Evolutionary conservation across 64 coral and sea anemone species (phyloP).

Genomic region (Platygyra sinensis): DNA sequence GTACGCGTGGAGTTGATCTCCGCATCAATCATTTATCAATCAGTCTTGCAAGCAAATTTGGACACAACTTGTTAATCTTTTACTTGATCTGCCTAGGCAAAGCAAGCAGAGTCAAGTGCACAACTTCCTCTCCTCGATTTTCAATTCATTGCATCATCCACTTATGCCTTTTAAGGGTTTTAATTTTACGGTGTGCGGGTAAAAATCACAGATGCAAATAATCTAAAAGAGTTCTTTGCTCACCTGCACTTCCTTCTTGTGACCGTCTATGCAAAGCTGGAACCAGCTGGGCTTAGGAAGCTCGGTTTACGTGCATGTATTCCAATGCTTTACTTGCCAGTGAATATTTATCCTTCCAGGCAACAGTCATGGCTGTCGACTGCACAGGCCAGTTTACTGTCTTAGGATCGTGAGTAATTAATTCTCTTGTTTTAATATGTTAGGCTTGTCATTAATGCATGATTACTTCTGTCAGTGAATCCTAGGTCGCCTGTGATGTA

Average conservation of each 20-base stretch:
- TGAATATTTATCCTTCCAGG: constrained; percentile 33
- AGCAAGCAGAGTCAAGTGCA: neutral
- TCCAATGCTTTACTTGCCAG: neutral
- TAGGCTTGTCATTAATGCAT: neutral
- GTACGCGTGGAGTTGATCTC: neutral
- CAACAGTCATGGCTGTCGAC: constrained; percentile 66
- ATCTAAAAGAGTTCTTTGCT: too few species aligned
- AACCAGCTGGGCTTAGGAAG: neutral
- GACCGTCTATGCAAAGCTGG: too few species aligned
- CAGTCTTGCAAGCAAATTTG: neutral
- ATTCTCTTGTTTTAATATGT: neutral
- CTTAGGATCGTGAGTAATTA: constrained; percentile 64
- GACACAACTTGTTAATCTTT: neutral
- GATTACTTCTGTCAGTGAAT: neutral
- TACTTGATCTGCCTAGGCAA: neutral
- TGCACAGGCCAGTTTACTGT: constrained; percentile 65
- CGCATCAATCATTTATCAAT: neutral
- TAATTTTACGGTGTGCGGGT: neutral
- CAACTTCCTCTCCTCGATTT: neutral
- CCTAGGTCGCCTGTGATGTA: too few species aligned
- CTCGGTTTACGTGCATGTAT: neutral
- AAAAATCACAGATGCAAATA: too few species aligned
- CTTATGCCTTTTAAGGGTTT: neutral
- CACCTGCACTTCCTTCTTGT: too few species aligned
- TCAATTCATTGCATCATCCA: neutral